Base-by-base conservation (phyloP, 2,888 invertebrate genomes). In the Drosophila lacicola region DNA sequence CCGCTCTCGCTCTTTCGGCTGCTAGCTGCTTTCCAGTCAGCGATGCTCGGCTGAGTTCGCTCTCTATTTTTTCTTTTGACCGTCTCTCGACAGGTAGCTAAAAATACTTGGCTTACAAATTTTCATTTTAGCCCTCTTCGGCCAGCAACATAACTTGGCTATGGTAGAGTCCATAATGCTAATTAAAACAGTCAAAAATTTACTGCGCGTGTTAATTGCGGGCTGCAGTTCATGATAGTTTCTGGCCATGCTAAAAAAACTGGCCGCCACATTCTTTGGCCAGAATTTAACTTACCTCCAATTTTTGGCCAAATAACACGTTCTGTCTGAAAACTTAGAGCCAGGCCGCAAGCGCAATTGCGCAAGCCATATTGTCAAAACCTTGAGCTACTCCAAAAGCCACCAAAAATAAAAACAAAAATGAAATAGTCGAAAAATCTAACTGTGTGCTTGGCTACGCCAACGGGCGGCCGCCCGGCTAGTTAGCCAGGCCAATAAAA, bases 251-350 rank as follows among this genome's bases (percentile, higher is more conserved):
- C 58, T 19, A 13, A 46, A 50, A 50, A 50, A 61, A 80, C 47
- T 70, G 82, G 64, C 89, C 87, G 72, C 84, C 84, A 89, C 89
- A 83, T 89, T 83, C 88, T 87, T 78, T 54, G 47, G 46, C 71
- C 25, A 87, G 78, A 83, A 87, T 70, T 77, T 54, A 54, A 77
- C 60, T 70, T 78, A 83, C 78, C 70, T 62, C 67, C 46, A 68
- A 68, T 74, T 77, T 87, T 80, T 69, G 72, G 63, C 70, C 58
- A 88, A 89, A 84, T 65, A 87, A 81, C 83, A 83, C 89, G 83
- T 83, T 77, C 64, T 69, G 34, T 55, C 42, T 47, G 45, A 61
- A 37, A 47, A 53, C 56, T 53, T 45, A 46, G 46, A 54, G 55
- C 53, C 57, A 36, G n/a, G 53, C 37, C 34, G 41, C 61, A 44